Evolutionary conservation across 2,888 invertebrate genomes (phyloP).

Genomic region (Volucella zonaria): DNA sequence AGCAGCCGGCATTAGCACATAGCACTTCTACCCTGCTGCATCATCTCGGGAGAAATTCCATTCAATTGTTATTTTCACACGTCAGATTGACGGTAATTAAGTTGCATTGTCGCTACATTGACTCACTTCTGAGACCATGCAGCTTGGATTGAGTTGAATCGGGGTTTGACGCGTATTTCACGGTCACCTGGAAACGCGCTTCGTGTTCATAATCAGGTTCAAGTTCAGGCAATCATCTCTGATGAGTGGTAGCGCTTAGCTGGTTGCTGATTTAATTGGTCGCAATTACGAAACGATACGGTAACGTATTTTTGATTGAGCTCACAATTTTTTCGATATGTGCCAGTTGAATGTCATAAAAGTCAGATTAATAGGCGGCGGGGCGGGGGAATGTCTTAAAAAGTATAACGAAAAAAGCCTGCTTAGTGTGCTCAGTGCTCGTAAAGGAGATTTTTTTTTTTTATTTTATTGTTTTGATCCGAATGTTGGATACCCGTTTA

Average conservation of each 20-base stretch:
- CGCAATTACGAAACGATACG: conserved; percentile 29
- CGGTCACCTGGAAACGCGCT: conserved; percentile 23
- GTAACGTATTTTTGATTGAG: conserved; percentile 41
- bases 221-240: conserved; percentile 32
- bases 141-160: neutral
- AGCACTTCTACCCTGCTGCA: neutral
- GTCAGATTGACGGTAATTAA: conserved; percentile 3
- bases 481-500: conserved; percentile 15
- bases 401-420: neutral
- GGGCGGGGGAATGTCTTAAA: neutral
- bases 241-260: neutral
- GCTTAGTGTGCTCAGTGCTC: neutral
- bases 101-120: neutral
- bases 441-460: conserved; percentile 6
- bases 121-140: conserved; percentile 9
- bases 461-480: neutral
- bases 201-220: conserved; percentile 38
- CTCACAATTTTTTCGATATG: conserved; percentile 10
- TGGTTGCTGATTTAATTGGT: neutral
- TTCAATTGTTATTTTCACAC: conserved; percentile 24
- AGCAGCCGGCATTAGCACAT: neutral
- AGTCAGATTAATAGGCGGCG: neutral
- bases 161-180: conserved; percentile 4
- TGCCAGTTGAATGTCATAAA: conserved; percentile 13
- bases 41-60: neutral